Conservation (phyloP, 2,113 vertebrate genomes). For the Nesoenas mayeri region DNA sequence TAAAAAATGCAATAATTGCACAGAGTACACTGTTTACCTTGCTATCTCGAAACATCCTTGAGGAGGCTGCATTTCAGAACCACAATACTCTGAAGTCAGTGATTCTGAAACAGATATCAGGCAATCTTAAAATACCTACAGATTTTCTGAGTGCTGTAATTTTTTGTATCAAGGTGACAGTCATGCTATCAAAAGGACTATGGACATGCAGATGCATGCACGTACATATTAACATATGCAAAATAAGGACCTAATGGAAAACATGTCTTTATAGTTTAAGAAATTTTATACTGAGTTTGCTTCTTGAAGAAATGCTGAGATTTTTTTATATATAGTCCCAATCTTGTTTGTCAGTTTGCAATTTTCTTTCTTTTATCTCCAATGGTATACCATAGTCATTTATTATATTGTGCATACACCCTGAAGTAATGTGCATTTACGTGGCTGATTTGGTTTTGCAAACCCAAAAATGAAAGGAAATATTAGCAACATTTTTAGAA, state of each 20-base stretch:
- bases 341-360: background rate
- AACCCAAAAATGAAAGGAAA: background rate
- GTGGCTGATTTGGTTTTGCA: background rate
- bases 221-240: background rate
- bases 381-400: background rate
- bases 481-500: background rate
- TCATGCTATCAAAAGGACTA: background rate
- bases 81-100: background rate
- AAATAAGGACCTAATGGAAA: background rate
- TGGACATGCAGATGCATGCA: background rate
- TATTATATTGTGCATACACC: background rate
- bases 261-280: background rate
- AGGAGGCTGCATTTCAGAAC: conserved; percentile 35
- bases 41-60: conserved; percentile 5
- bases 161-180: background rate
- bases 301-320: background rate
- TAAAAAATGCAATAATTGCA: conserved; percentile 27
- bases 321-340: background rate
- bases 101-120: no score
- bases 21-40: background rate
- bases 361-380: background rate
- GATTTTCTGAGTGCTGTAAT: background rate
- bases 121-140: background rate
- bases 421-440: background rate
- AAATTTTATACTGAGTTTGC: background rate